phyloP scores from a whole-genome alignment of 2,888 invertebrate species.

The Ditylenchus weischeri region DNA sequence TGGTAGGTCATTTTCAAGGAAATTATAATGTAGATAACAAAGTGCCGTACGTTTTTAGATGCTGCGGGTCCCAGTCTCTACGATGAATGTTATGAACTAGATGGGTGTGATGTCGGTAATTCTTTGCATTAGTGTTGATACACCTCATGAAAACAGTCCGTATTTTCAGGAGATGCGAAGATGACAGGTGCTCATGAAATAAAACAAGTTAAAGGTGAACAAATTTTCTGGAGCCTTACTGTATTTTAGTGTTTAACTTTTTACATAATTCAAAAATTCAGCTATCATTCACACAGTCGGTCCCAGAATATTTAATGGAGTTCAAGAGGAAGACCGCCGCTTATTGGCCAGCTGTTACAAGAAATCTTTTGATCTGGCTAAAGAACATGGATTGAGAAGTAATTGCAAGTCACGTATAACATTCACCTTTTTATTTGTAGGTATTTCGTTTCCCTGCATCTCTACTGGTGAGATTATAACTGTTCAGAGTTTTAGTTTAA shows the following conservation, averaged over 20 bases:
- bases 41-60: slow-evolving; percentile 37
- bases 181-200: slow-evolving; percentile 75
- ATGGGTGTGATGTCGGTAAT: slow-evolving; percentile 67
- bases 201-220: slow-evolving; percentile 31
- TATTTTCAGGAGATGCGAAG: slow-evolving; percentile 72
- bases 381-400: slow-evolving; percentile 64
- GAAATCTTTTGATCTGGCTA: slow-evolving; percentile 67
- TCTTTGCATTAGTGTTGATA: background rate
- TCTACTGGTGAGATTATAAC: slow-evolving; percentile 67
- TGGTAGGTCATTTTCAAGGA: slow-evolving; percentile 31
- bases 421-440: background rate
- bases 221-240: background rate
- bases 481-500: too few relatives aligned
- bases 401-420: slow-evolving; percentile 38
- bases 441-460: slow-evolving; percentile 74
- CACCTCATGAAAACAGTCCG: too few relatives aligned
- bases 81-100: slow-evolving; percentile 68
- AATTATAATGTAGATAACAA: too few relatives aligned
- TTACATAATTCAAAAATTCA: slow-evolving; percentile 60
- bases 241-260: background rate
- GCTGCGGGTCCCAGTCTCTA: slow-evolving; percentile 72
- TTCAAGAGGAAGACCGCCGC: slow-evolving; percentile 68
- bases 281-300: slow-evolving; percentile 87
- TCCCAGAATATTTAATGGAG: slow-evolving; percentile 63
- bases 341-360: slow-evolving; percentile 72